phyloP scores from a whole-genome alignment of 2,888 invertebrate species.

The Mythimna loreyi region DNA sequence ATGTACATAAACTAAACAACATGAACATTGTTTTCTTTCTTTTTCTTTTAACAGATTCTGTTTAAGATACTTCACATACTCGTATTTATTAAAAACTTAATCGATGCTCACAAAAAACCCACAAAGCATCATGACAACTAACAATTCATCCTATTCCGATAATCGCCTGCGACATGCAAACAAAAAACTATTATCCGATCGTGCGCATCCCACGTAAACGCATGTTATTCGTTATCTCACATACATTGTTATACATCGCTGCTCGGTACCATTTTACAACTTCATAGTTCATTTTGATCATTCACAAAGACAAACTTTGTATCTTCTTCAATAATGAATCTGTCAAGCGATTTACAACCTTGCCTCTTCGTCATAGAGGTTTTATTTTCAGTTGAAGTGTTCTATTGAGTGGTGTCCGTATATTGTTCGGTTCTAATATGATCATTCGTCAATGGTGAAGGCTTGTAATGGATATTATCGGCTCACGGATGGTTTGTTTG shows the following conservation, averaged over 20 bases:
- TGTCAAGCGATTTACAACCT: slow-evolving; percentile 53
- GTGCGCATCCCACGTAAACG: slow-evolving; percentile 82
- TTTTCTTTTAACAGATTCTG: not conserved
- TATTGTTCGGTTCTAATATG: slow-evolving; percentile 81
- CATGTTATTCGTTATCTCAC: slow-evolving; percentile 81
- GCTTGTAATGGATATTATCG: slow-evolving; percentile 82
- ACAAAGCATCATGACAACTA: slow-evolving; percentile 40
- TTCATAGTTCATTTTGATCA: slow-evolving; percentile 66
- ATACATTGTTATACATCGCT: slow-evolving; percentile 70
- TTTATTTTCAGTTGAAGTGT: slow-evolving; percentile 47
- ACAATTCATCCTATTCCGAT: slow-evolving; percentile 46
- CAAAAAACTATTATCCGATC: slow-evolving; percentile 78
- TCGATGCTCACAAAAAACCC: slow-evolving; percentile 6
- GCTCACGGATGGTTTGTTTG: slow-evolving; percentile 75
- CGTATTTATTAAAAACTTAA: slow-evolving; percentile 31
- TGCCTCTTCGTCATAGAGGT: slow-evolving; percentile 4
- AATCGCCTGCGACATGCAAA: slow-evolving; percentile 66
- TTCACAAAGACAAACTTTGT: slow-evolving; percentile 45
- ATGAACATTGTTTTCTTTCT: too few relatives aligned
- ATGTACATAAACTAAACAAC: too few relatives aligned
- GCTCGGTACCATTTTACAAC: slow-evolving; percentile 62
- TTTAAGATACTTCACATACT: not conserved
- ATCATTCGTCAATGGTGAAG: slow-evolving; percentile 84
- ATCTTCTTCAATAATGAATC: slow-evolving; percentile 18
- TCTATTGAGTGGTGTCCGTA: slow-evolving; percentile 51